Evolutionary conservation across 2,797 vertebrate genomes (phyloP).

Genomic region (Erithacus rubecula): DNA sequence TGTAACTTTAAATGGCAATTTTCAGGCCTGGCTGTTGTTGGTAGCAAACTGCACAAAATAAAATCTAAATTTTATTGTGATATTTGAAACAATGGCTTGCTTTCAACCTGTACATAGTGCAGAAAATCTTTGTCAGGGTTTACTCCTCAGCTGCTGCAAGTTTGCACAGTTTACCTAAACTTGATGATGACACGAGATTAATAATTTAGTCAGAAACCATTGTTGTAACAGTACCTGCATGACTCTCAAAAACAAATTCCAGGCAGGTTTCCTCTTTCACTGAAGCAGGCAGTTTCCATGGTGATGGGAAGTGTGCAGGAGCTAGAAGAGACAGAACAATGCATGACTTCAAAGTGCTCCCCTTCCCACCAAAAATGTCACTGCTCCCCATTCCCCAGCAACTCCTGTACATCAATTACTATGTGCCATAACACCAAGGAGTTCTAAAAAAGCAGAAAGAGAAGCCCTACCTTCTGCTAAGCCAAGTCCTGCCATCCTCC

Average conservation of each 20-base stretch:
- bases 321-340: slow-evolving; percentile 48
- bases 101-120: neutral
- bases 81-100: neutral
- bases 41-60: neutral
- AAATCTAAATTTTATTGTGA: neutral
- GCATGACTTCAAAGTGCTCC: slow-evolving; percentile 46
- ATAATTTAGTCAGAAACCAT: slow-evolving; percentile 46
- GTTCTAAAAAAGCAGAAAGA: neutral
- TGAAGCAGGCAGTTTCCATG: slow-evolving; percentile 56
- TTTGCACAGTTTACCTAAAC: neutral
- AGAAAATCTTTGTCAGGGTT: neutral
- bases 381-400: neutral
- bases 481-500: neutral
- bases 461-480: neutral
- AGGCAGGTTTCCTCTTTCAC: slow-evolving; percentile 50
- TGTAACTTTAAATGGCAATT: neutral
- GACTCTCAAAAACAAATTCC: slow-evolving; percentile 44
- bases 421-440: neutral
- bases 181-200: slow-evolving; percentile 3
- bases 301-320: slow-evolving; percentile 41
- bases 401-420: neutral
- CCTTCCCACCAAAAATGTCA: slow-evolving; percentile 41
- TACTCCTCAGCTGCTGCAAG: neutral
- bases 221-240: neutral
- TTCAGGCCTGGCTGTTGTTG: neutral